Percentiles rank a stretch among this genome's conserved stretches.
phyloP scores from a whole-genome alignment of 2,113 vertebrate genomes.

The Chitala chitala region DNA sequence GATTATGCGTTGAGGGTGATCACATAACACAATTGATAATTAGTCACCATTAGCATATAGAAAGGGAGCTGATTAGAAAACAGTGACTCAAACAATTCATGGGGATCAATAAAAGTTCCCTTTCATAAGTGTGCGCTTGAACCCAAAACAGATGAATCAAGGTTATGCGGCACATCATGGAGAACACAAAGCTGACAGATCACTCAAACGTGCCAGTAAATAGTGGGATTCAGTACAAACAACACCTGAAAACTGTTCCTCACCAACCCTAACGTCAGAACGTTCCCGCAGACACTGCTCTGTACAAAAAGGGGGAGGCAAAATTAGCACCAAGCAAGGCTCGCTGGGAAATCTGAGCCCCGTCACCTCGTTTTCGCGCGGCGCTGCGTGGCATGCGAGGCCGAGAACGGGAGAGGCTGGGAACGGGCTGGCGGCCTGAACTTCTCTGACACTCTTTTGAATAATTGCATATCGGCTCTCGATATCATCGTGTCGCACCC shows the following conservation, averaged over 20 bases:
- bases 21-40: slow-evolving; percentile 69
- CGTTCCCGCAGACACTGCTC: too few species aligned
- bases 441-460: slow-evolving; percentile 65
- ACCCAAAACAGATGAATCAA: not conserved
- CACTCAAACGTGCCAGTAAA: too few species aligned
- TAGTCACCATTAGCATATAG: slow-evolving; percentile 65
- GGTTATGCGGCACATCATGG: too few species aligned
- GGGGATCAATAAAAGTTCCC: slow-evolving; percentile 56
- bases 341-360: not conserved
- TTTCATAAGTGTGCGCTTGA: not conserved
- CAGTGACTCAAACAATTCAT: slow-evolving; percentile 55
- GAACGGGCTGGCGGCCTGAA: slow-evolving; percentile 41
- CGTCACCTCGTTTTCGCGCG: not conserved
- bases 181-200: too few species aligned
- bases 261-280: too few species aligned
- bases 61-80: slow-evolving; percentile 63
- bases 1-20: slow-evolving; percentile 63
- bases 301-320: too few species aligned
- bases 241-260: too few species aligned
- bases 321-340: too few species aligned
- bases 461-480: slow-evolving; percentile 76
- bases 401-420: slow-evolving; percentile 39
- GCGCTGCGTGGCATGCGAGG: too few species aligned
- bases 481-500: slow-evolving; percentile 47
- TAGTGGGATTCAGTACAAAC: too few species aligned